Evolutionary conservation across 2,888 invertebrate species (phyloP), one percentile per base, ranked within the genome.

Genomic region (Dicyrtomina minuta): DNA sequence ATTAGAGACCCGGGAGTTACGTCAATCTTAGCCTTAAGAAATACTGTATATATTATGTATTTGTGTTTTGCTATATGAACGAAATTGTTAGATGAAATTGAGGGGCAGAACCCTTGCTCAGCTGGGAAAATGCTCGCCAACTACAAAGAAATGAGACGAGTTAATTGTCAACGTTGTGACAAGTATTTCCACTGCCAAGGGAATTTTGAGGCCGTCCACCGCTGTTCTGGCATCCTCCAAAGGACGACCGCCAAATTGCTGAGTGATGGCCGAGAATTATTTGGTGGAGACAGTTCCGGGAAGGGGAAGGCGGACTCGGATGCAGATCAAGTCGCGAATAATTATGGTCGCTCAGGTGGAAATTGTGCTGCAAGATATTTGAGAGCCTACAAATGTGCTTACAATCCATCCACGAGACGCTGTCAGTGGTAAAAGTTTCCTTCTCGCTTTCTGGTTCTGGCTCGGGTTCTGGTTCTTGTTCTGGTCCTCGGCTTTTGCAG

Each of bases 181-280:
- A 66, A 66, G 44, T 66, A 58, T 33, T 66, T 66, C 41, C 66
- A 66, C 58, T 66, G 66, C 22, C 56, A 43, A 20, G 66, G 66
- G n/a, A 66, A 66, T 44, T 66, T n/a, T 22, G 58, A 66, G 24
- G 66, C 56, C 15, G 55, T 66, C n/a, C 58, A 56, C 58, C 27
- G 15, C 15, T 66, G 66, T 24, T 13, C 33, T 26, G 66, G 66
- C 8, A 39, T 39, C 13, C 12, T 66, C 20, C 55, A 58, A 66
- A 27, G 26, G 15, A 24, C 55, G 20, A 55, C 55, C 13, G 66
- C 58, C 15, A 43, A 39, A n/a, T n/a, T 26, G 3, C 15, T 66
- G 27, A 66, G 66, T 41, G 58, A 66, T 43, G 58, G 43, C 12
- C 33, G 55, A 41, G 66, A 66, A 17, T 41, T 56, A 27, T 58